Evolutionary conservation across 2,797 vertebrate species (phyloP), one percentile per base, ranked within the genome.

Genomic region (Phrynocephalus forsythii): DNA sequence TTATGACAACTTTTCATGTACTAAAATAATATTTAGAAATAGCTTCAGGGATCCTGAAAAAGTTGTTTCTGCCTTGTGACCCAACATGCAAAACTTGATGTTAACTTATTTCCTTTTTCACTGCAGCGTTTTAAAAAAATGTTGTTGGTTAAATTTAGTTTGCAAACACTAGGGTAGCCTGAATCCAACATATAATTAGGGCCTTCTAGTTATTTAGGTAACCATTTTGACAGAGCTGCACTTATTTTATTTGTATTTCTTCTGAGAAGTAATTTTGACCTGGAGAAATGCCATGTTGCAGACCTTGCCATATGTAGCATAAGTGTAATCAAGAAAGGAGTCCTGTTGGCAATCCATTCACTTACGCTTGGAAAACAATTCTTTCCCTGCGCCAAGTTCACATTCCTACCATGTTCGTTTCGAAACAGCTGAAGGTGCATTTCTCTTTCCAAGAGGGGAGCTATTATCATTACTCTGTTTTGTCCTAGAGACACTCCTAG

Each of bases 241-340:
- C 89, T 87, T 91, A 33, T 18, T 63, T 76, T 76, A 44, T 69
- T n/a, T 52, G 52, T 11, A 52, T 52, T 86, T n/a, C 69, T 89
- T 94, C 93, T 91, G 90, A 95, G 94, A 93, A 92, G 89, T 89
- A 93, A 76, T 95, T 95, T 95, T 95, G 86, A 78, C 88, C 91
- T 95, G 94, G 94, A 95, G 84, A 78, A 77, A 33, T 91, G 95
- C 94, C 94, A 91, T 15, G 88, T 6, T 84, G 89, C 91, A 94
- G 93, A 88, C 16, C 50, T 81, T 92, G 77, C 56, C 90, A 91
- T 66, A 75, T 89, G 26, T 92, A 91, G 88, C 20, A 72, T 44
- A 84, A 4, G 60, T 6, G 86, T 38, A 92, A 85, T 93, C 90
- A 94, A 92, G 91, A 92, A 93, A 93, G 92, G 92, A 92, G 94